These are phyloP conservation scores for Dasypolia templi DNA, from an alignment of 2,888 invertebrate species.

Conservation along the genomic window DNA sequence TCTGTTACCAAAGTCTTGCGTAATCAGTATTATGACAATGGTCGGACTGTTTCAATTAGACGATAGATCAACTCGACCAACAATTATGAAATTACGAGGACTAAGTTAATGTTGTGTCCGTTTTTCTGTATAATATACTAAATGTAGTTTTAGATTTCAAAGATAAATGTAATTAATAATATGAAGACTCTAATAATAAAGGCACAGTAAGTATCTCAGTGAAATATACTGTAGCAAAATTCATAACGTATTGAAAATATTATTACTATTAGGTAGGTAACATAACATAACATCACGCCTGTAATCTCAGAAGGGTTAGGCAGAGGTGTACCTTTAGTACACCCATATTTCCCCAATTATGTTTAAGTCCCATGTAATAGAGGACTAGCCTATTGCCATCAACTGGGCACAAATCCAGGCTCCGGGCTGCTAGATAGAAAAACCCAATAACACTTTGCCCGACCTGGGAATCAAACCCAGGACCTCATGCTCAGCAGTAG, in stretches of 20 bases:
- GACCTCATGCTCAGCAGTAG: too few species aligned
- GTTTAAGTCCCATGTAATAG: too few species aligned
- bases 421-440: too few species aligned
- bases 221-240: neutral
- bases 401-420: too few species aligned
- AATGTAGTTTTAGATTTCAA: neutral
- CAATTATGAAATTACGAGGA: slow-evolving; percentile 7
- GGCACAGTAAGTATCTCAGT: neutral
- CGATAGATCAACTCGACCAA: slow-evolving; percentile 4
- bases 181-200: neutral
- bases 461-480: too few species aligned
- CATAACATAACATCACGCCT: too few species aligned
- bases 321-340: too few species aligned
- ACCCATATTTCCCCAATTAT: too few species aligned
- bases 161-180: neutral
- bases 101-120: neutral
- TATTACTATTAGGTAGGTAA: neutral
- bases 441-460: too few species aligned
- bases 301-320: too few species aligned
- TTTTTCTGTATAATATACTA: neutral
- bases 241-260: neutral
- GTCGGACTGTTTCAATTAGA: slow-evolving; percentile 17
- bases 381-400: too few species aligned
- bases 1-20: slow-evolving; percentile 16
- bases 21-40: neutral